Percentiles rank a stretch among this genome's conserved stretches.
These are phyloP conservation scores for Tinamus guttatus DNA, from an alignment of 2,113 vertebrate species.

Conservation along the genomic window DNA sequence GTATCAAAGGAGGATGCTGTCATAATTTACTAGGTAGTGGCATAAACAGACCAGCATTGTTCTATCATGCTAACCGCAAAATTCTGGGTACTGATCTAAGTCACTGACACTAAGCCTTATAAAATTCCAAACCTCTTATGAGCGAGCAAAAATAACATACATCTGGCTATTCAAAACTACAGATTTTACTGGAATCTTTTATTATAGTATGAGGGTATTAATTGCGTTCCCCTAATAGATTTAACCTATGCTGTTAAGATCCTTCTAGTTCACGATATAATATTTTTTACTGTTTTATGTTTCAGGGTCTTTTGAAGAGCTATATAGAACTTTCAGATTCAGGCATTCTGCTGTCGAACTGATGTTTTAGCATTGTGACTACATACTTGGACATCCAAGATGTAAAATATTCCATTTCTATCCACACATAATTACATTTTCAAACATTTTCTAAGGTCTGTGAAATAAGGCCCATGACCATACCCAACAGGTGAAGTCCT, in stretches of 20 bases:
- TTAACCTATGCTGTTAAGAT: background rate
- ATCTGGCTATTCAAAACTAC: background rate
- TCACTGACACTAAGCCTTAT: background rate
- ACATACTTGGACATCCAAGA: background rate
- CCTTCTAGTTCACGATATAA: background rate
- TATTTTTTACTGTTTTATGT: background rate
- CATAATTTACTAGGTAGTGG: background rate
- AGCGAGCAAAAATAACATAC: background rate
- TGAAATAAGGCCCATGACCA: background rate
- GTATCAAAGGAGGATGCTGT: background rate
- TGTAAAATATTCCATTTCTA: background rate
- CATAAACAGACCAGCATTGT: fast-evolving
- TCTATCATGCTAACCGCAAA: background rate
- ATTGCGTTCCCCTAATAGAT: background rate
- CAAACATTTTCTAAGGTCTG: background rate
- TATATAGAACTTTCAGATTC: background rate
- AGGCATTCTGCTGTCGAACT: background rate
- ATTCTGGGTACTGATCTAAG: background rate
- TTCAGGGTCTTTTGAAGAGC: background rate
- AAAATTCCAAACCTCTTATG: background rate
- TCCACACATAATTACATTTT: background rate
- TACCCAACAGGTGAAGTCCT: background rate
- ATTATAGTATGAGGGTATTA: background rate
- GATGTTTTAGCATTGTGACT: background rate
- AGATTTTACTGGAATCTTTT: background rate